Percentiles rank a stretch among this genome's conserved stretches.
These are phyloP conservation scores for Cinclus mexicanus DNA, from an alignment of 2,113 vertebrate species.

Conservation along the genomic window DNA sequence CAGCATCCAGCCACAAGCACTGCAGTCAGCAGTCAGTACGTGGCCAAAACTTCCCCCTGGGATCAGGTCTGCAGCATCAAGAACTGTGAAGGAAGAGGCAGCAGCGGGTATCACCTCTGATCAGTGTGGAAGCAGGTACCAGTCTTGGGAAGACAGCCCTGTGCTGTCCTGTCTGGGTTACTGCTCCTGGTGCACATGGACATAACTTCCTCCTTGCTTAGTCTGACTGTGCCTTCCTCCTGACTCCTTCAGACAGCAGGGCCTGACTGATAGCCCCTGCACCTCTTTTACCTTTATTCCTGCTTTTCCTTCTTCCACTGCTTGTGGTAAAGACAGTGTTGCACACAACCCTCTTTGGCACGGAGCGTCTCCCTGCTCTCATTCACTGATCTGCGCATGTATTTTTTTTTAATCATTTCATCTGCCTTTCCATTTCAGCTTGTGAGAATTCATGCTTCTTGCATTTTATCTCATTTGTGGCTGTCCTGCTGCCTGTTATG, in stretches of 20 bases:
- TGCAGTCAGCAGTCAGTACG: neutral
- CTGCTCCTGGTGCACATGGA: rapidly evolving
- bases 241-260: neutral
- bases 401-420: neutral
- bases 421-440: neutral
- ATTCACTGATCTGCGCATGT: neutral
- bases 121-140: neutral
- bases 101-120: neutral
- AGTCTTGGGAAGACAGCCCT: neutral
- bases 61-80: neutral
- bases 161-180: neutral
- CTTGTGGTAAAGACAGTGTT: neutral
- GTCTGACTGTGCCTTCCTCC: rapidly evolving
- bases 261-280: neutral
- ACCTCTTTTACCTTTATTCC: neutral
- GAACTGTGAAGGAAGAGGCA: neutral
- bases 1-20: neutral
- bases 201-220: neutral
- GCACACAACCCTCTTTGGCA: neutral
- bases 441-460: neutral
- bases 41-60: neutral
- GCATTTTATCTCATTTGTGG: neutral
- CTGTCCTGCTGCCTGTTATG: neutral
- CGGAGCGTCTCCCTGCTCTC: neutral
- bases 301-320: neutral